Evolutionary conservation across 1,140 invertebrate species (phyloP).

Genomic region (Pogonus chalceus): DNA sequence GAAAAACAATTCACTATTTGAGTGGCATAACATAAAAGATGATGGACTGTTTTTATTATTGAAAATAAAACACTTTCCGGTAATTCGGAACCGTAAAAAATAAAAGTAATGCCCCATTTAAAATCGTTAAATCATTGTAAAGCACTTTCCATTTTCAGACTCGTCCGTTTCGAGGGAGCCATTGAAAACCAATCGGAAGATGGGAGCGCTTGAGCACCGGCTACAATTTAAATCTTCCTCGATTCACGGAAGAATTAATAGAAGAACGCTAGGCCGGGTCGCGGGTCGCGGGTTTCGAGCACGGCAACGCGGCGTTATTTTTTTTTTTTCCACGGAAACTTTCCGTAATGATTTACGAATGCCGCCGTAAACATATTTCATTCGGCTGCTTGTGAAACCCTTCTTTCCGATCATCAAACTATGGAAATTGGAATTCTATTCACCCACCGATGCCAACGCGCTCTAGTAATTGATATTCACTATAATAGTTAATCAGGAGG

Average conservation of each 20-base stretch:
- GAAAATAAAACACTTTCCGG: conserved; percentile 20
- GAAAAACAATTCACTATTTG: background rate
- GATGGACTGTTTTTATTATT: conserved; percentile 15
- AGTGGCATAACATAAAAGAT: conserved; percentile 18
- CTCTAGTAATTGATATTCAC: no score
- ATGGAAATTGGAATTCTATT: no score
- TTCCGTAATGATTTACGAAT: conserved; percentile 2
- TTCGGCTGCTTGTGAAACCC: background rate
- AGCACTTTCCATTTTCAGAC: conserved; percentile 18
- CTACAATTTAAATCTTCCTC: conserved; percentile 4
- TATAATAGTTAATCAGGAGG: no score
- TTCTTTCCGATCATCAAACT: no score
- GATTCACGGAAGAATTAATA: conserved; percentile 6
- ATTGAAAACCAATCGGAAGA: conserved; percentile 19
- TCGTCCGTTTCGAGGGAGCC: conserved; percentile 8
- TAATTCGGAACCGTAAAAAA: conserved; percentile 19
- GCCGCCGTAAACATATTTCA: conserved; percentile 4
- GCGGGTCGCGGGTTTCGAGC: no score
- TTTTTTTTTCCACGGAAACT: conserved; percentile 2
- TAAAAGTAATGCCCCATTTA: conserved; percentile 17
- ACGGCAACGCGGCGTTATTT: no score
- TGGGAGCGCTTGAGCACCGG: conserved; percentile 1
- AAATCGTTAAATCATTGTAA: conserved; percentile 22
- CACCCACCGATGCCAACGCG: no score
- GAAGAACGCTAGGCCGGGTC: background rate